Evolutionary conservation across 2,888 invertebrate species (phyloP).

Genomic region (Tachina fera): DNA sequence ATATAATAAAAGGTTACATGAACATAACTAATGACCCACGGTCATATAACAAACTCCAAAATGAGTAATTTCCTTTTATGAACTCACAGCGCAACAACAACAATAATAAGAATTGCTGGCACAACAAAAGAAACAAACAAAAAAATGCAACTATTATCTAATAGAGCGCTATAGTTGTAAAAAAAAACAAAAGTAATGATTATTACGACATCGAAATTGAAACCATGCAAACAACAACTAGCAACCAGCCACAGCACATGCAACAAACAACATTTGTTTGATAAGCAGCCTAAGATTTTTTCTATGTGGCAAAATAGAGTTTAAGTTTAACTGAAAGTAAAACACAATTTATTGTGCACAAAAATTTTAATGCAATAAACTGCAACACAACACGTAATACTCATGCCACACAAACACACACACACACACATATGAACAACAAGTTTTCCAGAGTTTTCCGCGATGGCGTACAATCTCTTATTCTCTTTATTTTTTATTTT

Average conservation of each 20-base stretch:
- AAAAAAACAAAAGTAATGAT: slow-evolving; percentile 47
- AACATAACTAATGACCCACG: slow-evolving; percentile 70
- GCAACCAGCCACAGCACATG: slow-evolving; percentile 39
- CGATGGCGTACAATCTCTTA: slow-evolving; percentile 54
- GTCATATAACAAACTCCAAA: slow-evolving; percentile 66
- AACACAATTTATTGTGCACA: slow-evolving; percentile 65
- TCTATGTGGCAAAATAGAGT: slow-evolving; percentile 68
- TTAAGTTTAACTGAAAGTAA: slow-evolving; percentile 71
- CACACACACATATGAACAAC: slow-evolving; percentile 50
- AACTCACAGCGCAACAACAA: slow-evolving; percentile 45
- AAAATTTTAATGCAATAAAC: slow-evolving; percentile 53
- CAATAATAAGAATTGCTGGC: slow-evolving; percentile 17
- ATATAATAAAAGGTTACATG: slow-evolving; percentile 64
- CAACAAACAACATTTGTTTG: slow-evolving; percentile 51
- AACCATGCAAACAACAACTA: slow-evolving; percentile 24
- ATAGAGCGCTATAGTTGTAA: slow-evolving; percentile 40
- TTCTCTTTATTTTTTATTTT: slow-evolving; percentile 2
- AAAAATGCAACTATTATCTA: slow-evolving; percentile 61
- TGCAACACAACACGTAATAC: slow-evolving; percentile 46
- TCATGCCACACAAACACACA: neutral
- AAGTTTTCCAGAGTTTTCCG: slow-evolving; percentile 74
- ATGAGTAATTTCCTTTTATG: slow-evolving; percentile 61
- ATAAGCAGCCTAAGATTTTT: slow-evolving; percentile 51
- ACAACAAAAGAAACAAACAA: slow-evolving; percentile 23
- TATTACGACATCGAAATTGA: slow-evolving; percentile 66